Percentiles rank a stretch among this genome's conserved stretches.
Evolutionary conservation across 2,797 vertebrate genomes (phyloP).

Genomic region (Botia almorhae): DNA sequence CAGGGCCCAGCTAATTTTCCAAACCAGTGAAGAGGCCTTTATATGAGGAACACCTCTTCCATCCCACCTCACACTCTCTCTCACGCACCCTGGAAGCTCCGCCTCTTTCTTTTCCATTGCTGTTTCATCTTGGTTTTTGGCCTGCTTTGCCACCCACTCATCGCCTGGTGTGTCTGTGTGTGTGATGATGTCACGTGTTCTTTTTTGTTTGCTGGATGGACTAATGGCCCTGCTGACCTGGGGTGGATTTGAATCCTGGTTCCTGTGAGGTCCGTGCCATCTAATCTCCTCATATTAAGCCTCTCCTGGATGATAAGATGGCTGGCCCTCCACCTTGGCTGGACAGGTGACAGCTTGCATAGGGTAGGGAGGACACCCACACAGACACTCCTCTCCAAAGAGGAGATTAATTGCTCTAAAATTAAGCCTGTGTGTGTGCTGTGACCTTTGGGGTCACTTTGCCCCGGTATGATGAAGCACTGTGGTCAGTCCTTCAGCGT

Average conservation of each 20-base stretch:
- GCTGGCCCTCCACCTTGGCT: slow-evolving; percentile 50
- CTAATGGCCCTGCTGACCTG: slow-evolving; percentile 26
- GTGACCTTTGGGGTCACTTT: slow-evolving; percentile 71
- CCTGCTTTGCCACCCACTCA: slow-evolving; percentile 20
- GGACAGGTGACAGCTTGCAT: slow-evolving; percentile 41
- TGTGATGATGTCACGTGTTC: slow-evolving; percentile 38
- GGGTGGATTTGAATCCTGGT: slow-evolving; percentile 56
- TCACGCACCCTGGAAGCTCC: slow-evolving; percentile 28
- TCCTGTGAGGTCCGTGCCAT: slow-evolving; percentile 75
- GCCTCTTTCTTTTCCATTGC: slow-evolving; percentile 50
- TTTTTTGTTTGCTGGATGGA: slow-evolving; percentile 47
- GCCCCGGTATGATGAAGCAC: slow-evolving; percentile 65
- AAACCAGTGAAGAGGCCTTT: slow-evolving; percentile 71
- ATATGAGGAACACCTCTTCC: slow-evolving; percentile 61
- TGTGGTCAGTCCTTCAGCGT: slow-evolving; percentile 55
- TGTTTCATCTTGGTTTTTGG: slow-evolving; percentile 33
- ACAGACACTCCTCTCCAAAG: slow-evolving; percentile 51
- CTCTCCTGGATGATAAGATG: slow-evolving; percentile 46
- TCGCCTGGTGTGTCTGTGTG: slow-evolving; percentile 44
- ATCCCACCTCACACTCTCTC: slow-evolving; percentile 50
- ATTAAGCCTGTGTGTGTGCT: slow-evolving; percentile 76
- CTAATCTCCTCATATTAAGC: slow-evolving; percentile 80
- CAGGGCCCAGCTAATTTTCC: slow-evolving; percentile 72
- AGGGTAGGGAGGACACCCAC: slow-evolving; percentile 46
- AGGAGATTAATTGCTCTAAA: slow-evolving; percentile 81